Base-by-base conservation (phyloP, 2,888 invertebrate species). In the Brassicogethes aeneus region DNA sequence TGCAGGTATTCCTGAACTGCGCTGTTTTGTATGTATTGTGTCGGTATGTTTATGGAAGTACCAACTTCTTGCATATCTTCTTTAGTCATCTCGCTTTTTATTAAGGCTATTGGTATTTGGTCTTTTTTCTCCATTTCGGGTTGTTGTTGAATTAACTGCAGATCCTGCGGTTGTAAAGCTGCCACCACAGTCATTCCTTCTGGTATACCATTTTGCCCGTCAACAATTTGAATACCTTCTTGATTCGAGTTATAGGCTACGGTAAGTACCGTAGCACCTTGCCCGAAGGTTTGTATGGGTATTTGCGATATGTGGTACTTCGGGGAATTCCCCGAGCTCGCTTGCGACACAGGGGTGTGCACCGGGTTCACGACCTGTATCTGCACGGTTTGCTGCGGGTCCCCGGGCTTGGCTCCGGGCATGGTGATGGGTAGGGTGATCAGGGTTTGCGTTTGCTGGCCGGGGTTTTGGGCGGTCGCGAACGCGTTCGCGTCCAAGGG, bases 351-450 rank as follows among this genome's bases (percentile, higher is more conserved):
- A 8, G 60, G 60, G 15, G 57, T 47, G 2, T 60, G 60, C 39
- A 61, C 61, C 2, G 64, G 62, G 47, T 66, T 68, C 10, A 66
- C 64, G 36, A 65, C 64, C 66, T 86, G 85, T 45, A 86, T 86
- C 65, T 86, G 86, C 31, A 87, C 81, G 31, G 84, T 85, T 52
- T 79, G 82, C 52, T 82, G 82, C 1, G 85, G 82, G 57, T 86
- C 86, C 51, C 80, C 82, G 35, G 80, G 80, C 54, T 85, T 85
- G 1, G 76, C 70, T 2, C 85, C 85, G 1, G 85, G 84, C 66
- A 86, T 76, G 8, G 82, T 76, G 51, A 86, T 84, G 17, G 86
- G 87, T 61, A 87, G 67, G n/a, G 85, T 80, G 53, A 87, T 85
- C 50, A 85, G 73, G 45, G 79, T 82, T 52, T 79, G 82, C 2